Evolutionary conservation across 2,113 vertebrate species (phyloP), one percentile per base, ranked within the genome.

Genomic region (Plecturocebus donacophilus): DNA sequence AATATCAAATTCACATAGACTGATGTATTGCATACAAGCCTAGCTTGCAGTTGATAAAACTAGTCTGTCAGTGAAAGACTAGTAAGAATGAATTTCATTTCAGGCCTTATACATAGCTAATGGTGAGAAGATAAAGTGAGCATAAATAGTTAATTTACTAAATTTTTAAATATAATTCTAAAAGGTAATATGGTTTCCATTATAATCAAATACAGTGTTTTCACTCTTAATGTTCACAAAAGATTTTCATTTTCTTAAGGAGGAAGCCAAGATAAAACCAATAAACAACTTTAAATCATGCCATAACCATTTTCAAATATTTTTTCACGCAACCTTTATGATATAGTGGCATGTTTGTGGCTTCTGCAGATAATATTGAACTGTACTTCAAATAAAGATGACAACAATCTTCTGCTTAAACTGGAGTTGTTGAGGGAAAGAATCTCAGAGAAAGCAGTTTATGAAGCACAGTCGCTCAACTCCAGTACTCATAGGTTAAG

Each of bases 61-160:
- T 58, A 56, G n/a, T 8, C 94, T 98, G 93, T 95, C 97, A 90
- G 87, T 71, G 30, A 13, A 86, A 98, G 90, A 98, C 6, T 5
- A 87, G 97, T 94, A 87, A 91, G 38, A 91, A 52, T 64, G 0
- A 8, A 14, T 94, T 97, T 96, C 70, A 95, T 95, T 96, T 80
- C 49, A 95, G 73, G 52, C 42, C 81, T 94, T 95, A 64, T 82
- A 32, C 52, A 66, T 81, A 42, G 27, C 52, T 97, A 96, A 80
- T 95, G 88, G 91, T 70, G 91, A 94, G 58, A 96, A 95, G 61
- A 56, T 94, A 98, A 97, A 25, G 71, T 96, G 79, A 40, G 3
- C 23, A 73, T 25, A 84, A 91, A 49, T 90, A 49, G 73, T 56
- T 23, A 70, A 75, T 97, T 92, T 91, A 8, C 25, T 5, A 5